phyloP scores from a whole-genome alignment of 2,797 vertebrate species.

The Hydrophis major region DNA sequence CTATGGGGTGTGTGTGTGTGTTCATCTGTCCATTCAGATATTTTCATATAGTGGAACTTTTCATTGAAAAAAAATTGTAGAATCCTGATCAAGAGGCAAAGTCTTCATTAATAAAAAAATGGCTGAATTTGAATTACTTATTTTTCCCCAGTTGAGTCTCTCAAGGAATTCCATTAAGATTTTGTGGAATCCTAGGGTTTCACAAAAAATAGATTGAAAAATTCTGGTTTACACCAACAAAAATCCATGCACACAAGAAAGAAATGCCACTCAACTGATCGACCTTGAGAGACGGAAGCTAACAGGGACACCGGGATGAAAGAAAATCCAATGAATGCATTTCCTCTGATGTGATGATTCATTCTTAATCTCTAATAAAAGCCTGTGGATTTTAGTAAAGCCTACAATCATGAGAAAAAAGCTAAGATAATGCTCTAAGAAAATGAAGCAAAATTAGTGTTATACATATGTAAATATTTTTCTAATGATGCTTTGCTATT shows the following conservation, averaged over 20 bases:
- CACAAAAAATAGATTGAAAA: not conserved
- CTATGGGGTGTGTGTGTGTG: rapidly evolving
- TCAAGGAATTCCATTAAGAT: not conserved
- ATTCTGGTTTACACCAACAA: not conserved
- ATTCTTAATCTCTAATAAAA: not conserved
- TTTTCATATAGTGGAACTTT: not conserved
- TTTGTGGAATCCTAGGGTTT: not conserved
- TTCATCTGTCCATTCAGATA: not conserved
- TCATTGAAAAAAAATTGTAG: not conserved
- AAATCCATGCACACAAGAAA: not conserved
- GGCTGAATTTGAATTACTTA: not conserved
- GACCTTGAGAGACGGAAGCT: not conserved
- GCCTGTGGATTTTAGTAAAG: not conserved
- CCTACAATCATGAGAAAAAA: not conserved
- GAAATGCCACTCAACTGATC: not conserved
- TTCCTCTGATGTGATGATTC: not conserved
- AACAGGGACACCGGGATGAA: not conserved
- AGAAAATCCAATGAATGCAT: not conserved
- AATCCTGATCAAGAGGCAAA: not conserved
- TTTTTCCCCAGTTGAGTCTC: not conserved
- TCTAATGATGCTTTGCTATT: not conserved
- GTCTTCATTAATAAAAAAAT: not conserved
- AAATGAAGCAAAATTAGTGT: not conserved
- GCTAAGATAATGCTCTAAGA: not conserved
- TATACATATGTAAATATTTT: not conserved